phyloP scores from a whole-genome alignment of 2,888 invertebrate species.

The Netelia melanura region DNA sequence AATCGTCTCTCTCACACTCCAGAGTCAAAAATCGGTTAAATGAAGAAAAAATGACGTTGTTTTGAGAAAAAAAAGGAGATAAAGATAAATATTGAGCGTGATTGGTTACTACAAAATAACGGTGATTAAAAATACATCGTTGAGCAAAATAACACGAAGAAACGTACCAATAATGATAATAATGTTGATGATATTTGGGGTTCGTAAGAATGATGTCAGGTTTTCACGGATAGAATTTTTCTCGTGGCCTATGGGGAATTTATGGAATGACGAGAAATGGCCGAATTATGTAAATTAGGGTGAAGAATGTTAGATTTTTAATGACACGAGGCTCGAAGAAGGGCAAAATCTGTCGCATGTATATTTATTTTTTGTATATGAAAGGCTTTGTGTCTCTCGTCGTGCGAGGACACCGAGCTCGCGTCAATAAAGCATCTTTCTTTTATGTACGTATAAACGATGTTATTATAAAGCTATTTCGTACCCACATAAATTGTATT shows the following conservation, averaged over 20 bases:
- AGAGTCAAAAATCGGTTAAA: neutral
- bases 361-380: constrained; percentile 75
- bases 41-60: neutral
- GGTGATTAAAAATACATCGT: neutral
- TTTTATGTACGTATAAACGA: constrained; percentile 27
- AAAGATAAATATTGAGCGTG: neutral
- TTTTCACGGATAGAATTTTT: constrained; percentile 21
- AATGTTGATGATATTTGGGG: neutral
- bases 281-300: constrained; percentile 14
- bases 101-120: no score
- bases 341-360: constrained; percentile 67
- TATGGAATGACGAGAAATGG: constrained; percentile 6
- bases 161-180: constrained; percentile 50
- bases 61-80: constrained; percentile 17
- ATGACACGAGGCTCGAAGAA: constrained; percentile 33
- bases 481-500: neutral
- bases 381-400: constrained; percentile 43
- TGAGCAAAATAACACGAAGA: constrained; percentile 32
- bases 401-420: constrained; percentile 20
- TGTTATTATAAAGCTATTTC: neutral
- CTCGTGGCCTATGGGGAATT: constrained; percentile 24
- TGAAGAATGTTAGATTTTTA: constrained; percentile 49
- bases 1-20: neutral
- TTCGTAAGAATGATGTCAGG: neutral
- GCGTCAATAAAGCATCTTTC: constrained; percentile 62